Percentiles rank a stretch among this genome's conserved stretches.
These are phyloP conservation scores for Scomberomorus guttatus DNA, from an alignment of 2,797 vertebrate genomes.

Conservation along the genomic window DNA sequence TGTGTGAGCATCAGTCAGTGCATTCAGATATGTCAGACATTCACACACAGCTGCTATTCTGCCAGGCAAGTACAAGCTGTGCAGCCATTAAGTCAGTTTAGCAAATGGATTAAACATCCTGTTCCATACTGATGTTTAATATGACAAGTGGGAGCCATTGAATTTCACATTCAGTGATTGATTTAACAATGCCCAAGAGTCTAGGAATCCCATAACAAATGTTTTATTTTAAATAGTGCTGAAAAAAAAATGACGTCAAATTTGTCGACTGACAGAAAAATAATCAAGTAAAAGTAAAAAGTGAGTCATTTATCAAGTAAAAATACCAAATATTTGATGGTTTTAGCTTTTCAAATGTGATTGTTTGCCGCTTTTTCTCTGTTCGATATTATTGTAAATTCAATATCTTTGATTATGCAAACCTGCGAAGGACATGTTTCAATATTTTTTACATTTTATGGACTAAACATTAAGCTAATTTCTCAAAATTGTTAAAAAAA, in stretches of 20 bases:
- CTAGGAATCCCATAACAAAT: neutral
- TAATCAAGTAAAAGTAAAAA: no score
- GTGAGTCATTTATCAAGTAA: neutral
- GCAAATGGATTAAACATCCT: slow-evolving; percentile 29
- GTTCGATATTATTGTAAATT: no score
- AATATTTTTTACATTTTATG: no score
- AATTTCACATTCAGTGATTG: slow-evolving; percentile 13
- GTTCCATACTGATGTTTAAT: slow-evolving; percentile 25
- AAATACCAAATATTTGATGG: neutral
- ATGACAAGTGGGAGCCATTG: slow-evolving; percentile 16
- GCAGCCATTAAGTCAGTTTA: slow-evolving; percentile 25
- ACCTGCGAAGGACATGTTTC: no score
- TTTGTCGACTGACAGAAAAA: neutral
- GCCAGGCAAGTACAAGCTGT: slow-evolving; percentile 25
- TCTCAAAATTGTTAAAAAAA: no score
- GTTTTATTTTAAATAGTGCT: neutral
- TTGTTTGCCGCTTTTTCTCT: no score
- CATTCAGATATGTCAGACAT: neutral
- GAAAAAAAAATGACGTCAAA: neutral
- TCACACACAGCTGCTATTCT: slow-evolving; percentile 14
- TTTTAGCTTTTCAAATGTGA: no score
- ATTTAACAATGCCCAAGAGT: slow-evolving; percentile 4
- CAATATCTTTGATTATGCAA: no score
- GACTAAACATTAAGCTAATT: no score
- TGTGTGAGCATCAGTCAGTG: slow-evolving; percentile 11